Evolutionary conservation across 2,113 vertebrate species (phyloP).

Genomic region (Zosterops japonicus): DNA sequence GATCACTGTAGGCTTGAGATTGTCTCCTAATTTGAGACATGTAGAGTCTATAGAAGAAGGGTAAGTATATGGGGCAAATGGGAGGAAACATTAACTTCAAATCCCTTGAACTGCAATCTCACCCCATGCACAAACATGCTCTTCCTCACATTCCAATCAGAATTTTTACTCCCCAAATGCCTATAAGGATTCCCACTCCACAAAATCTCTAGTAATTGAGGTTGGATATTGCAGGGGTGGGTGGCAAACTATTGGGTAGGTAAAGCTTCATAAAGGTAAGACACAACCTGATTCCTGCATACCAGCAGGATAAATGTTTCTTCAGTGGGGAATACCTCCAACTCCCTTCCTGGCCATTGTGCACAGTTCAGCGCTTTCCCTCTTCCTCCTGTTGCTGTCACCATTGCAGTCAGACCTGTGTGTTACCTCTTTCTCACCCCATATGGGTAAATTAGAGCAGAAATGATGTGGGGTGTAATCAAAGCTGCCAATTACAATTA

Average conservation of each 20-base stretch:
- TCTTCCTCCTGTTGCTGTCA: background rate
- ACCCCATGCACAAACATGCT: background rate
- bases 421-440: background rate
- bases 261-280: background rate
- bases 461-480: background rate
- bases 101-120: background rate
- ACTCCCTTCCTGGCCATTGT: background rate
- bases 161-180: background rate
- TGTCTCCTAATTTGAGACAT: background rate
- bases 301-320: background rate
- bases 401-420: background rate
- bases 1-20: background rate
- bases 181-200: background rate
- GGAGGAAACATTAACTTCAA: background rate
- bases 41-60: background rate
- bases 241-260: background rate
- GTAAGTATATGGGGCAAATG: background rate
- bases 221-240: background rate
- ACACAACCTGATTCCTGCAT: background rate
- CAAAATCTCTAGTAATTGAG: background rate
- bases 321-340: background rate
- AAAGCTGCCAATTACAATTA: constrained; percentile 7
- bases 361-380: background rate
- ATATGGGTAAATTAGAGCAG: background rate
- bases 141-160: background rate